phyloP scores from a whole-genome alignment of 1,140 invertebrate species.

The Triops cancriformis region DNA sequence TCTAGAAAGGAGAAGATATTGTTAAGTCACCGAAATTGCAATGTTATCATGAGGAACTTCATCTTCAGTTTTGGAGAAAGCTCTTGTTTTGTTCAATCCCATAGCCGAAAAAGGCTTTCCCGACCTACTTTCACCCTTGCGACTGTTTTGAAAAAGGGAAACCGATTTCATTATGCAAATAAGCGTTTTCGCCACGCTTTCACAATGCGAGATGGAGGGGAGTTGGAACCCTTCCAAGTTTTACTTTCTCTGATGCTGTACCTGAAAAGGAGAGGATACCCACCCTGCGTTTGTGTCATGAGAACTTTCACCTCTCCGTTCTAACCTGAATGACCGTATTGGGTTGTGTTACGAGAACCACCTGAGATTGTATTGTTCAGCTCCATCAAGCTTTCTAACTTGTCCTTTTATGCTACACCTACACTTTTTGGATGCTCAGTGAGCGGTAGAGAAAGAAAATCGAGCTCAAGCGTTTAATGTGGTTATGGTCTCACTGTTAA shows the following conservation, averaged over 20 bases:
- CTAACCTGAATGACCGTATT: slow-evolving; percentile 4
- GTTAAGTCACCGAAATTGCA: not conserved
- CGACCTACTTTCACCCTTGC: not conserved
- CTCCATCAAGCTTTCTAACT: not conserved
- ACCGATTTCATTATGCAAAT: slow-evolving; percentile 6
- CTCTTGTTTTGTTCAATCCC: not conserved
- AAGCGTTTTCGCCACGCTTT: not conserved
- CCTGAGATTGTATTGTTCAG: not conserved
- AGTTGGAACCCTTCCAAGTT: not conserved
- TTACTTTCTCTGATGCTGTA: not conserved
- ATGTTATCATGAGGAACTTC: not conserved
- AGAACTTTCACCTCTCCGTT: not conserved
- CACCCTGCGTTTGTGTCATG: not conserved
- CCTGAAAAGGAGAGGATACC: not conserved
- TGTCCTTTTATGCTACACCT: not conserved
- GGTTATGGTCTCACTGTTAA: no score
- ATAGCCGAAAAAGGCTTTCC: not conserved
- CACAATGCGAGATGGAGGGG: not conserved
- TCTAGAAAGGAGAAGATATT: not conserved
- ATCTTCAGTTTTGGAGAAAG: not conserved
- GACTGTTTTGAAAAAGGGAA: slow-evolving; percentile 6
- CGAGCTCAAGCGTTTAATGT: no score
- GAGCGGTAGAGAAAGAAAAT: no score
- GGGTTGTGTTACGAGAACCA: not conserved
- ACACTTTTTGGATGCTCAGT: not conserved